Conservation (phyloP, 2,797 vertebrate genomes). For the Anolis apletophallus region DNA sequence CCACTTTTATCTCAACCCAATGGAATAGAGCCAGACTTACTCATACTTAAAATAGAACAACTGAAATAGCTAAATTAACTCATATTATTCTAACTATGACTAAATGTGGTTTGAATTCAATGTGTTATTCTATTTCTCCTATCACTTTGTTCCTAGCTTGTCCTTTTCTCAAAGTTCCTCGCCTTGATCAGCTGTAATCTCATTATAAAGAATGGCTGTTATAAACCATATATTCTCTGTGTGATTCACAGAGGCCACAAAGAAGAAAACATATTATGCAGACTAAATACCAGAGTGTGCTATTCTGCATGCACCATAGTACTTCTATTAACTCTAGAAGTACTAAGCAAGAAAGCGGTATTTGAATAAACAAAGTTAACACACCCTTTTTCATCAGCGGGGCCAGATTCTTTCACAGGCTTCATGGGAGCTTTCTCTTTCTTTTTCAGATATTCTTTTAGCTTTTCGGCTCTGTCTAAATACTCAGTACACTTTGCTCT, state of each 20-base stretch:
- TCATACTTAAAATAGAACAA: not conserved
- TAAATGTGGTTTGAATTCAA: not conserved
- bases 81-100: not conserved
- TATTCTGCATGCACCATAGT: not conserved
- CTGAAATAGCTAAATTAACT: not conserved
- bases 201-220: not conserved
- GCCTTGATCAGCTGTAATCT: not conserved
- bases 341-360: not conserved
- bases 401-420: slow-evolving; percentile 90
- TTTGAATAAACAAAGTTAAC: slow-evolving; percentile 56
- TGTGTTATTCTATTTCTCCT: not conserved
- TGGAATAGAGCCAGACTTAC: not conserved
- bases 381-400: slow-evolving; percentile 92
- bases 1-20: not conserved
- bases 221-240: not conserved
- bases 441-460: slow-evolving; percentile 96
- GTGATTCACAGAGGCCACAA: no score
- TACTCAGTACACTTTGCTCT: slow-evolving; percentile 92
- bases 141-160: no score
- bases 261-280: not conserved
- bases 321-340: not conserved
- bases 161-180: no score
- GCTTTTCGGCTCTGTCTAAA: slow-evolving; percentile 94
- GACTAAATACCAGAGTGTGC: not conserved
- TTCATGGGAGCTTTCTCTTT: slow-evolving; percentile 89